phyloP scores from a whole-genome alignment of 1,140 invertebrate species.

The Matsumurasca onukii region DNA sequence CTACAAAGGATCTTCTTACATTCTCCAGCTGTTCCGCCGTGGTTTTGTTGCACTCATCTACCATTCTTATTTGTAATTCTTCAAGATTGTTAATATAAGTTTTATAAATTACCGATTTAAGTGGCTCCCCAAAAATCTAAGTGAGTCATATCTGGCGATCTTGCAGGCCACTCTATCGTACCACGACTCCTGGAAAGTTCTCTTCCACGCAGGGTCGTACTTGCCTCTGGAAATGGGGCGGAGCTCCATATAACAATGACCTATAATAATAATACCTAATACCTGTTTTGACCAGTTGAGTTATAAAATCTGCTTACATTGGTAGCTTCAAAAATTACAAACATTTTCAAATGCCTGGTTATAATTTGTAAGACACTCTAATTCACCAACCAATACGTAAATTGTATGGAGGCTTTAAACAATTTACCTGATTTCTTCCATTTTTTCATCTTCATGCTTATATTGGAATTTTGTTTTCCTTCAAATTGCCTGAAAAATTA shows the following conservation, averaged over 20 bases:
- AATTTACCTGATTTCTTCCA: background rate
- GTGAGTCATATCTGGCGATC: background rate
- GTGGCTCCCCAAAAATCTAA: no score
- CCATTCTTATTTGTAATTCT: background rate
- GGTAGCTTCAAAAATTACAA: background rate
- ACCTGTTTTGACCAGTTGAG: background rate
- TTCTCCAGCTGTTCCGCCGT: conserved; percentile 3
- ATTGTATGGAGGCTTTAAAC: background rate
- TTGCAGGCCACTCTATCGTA: conserved; percentile 2
- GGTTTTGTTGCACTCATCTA: background rate
- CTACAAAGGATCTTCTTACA: background rate
- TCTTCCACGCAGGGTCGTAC: background rate
- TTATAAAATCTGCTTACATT: background rate
- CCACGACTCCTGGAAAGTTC: background rate
- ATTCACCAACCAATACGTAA: background rate
- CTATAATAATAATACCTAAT: no score
- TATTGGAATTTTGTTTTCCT: background rate
- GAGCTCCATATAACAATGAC: background rate
- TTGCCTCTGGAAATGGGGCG: conserved; percentile 1
- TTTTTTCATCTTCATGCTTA: background rate
- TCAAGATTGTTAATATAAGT: background rate
- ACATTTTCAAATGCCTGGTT: background rate
- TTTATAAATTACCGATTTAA: no score
- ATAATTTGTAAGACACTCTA: background rate
- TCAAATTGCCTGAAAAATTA: background rate